Evolutionary conservation across 2,797 vertebrate genomes (phyloP).

Genomic region (Tamandua tetradactyla): DNA sequence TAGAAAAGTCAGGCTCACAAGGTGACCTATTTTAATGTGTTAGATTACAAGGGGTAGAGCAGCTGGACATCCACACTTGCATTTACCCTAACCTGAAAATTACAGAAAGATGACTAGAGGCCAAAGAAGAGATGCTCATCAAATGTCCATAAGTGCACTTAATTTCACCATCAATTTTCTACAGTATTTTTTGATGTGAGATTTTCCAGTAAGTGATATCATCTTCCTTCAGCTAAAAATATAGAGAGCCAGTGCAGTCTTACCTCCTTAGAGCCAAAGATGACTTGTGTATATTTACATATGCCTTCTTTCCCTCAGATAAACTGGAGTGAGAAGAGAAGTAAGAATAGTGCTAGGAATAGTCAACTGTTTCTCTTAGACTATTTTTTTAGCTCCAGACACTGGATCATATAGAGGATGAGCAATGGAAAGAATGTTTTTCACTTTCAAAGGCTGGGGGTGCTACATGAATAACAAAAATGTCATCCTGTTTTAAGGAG

Average conservation of each 20-base stretch:
- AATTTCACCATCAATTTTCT: conserved; percentile 30
- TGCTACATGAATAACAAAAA: background rate
- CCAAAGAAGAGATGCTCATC: background rate
- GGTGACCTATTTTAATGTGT: background rate
- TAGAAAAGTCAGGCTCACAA: background rate
- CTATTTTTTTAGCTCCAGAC: background rate
- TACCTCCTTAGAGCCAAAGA: conserved; percentile 8
- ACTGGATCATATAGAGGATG: background rate
- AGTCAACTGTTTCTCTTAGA: background rate
- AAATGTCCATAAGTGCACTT: conserved; percentile 31
- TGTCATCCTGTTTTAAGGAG: background rate
- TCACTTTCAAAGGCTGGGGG: background rate
- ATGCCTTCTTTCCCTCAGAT: background rate
- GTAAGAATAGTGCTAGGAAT: background rate
- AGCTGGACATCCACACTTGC: background rate
- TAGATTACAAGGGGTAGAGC: background rate
- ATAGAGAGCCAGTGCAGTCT: background rate
- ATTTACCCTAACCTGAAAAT: conserved; percentile 44
- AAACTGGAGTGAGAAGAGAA: background rate
- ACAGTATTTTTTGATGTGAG: background rate
- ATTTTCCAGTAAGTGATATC: conserved; percentile 52
- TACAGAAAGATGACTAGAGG: background rate
- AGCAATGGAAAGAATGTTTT: background rate
- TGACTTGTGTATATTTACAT: background rate
- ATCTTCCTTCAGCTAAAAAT: conserved; percentile 11